phyloP scores from a whole-genome alignment of 2,113 vertebrate species.

The Psittacus erithacus region DNA sequence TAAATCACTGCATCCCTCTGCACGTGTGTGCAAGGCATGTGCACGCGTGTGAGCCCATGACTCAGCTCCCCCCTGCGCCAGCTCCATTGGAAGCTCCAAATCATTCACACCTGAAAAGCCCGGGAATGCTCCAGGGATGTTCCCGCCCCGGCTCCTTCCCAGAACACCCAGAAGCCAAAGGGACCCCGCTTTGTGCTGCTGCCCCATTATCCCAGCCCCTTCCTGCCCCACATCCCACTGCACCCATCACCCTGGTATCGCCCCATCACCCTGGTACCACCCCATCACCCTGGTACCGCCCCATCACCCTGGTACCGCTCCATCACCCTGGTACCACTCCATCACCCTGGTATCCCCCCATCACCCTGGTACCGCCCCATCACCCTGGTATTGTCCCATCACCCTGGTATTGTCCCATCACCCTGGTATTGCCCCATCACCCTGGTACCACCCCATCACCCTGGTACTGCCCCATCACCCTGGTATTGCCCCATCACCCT shows the following conservation, averaged over 20 bases:
- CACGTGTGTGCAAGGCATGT: background rate
- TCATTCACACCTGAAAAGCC: background rate
- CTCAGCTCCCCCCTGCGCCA: background rate
- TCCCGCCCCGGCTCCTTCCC: background rate
- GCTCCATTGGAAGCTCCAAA: background rate
- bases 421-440: too few relatives aligned
- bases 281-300: background rate
- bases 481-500: too few relatives aligned
- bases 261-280: too few relatives aligned
- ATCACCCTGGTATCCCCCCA: background rate
- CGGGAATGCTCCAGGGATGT: background rate
- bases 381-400: constrained; percentile 43
- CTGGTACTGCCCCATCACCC: too few relatives aligned
- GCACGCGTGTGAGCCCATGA: background rate
- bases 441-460: too few relatives aligned
- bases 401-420: too few relatives aligned
- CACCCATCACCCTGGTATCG: too few relatives aligned
- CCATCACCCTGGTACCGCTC: background rate
- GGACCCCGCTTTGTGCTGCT: too few relatives aligned
- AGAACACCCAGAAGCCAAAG: too few relatives aligned
- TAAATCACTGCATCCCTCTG: background rate
- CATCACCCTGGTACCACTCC: background rate
- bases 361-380: background rate
- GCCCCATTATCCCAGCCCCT: too few relatives aligned
- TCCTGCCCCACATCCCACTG: too few relatives aligned